These are phyloP conservation scores for Tenualosa thibaudeaui DNA, from an alignment of 2,797 vertebrate species.

Conservation along the genomic window DNA sequence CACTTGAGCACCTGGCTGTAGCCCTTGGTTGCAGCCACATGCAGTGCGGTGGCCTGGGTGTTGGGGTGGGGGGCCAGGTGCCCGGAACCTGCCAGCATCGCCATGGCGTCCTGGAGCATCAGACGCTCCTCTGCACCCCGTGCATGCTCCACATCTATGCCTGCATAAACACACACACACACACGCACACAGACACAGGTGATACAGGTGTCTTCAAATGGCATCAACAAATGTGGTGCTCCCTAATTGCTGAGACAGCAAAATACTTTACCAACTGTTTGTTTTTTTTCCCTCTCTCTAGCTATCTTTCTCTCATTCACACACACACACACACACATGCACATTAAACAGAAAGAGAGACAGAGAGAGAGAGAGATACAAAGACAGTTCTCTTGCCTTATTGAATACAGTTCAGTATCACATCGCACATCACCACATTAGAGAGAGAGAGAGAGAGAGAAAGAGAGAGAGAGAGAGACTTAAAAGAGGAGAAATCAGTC, in stretches of 20 bases:
- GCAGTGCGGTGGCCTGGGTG: constrained; percentile 80
- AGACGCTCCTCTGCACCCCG: constrained; percentile 80
- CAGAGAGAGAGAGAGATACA: too few species aligned
- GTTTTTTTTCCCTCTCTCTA: too few species aligned
- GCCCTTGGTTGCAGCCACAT: constrained; percentile 83
- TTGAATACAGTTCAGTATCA: too few species aligned
- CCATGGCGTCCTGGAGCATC: constrained; percentile 79
- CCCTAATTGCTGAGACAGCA: too few species aligned
- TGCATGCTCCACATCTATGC: constrained; percentile 80
- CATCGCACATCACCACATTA: too few species aligned
- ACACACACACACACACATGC: too few species aligned
- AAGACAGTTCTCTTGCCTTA: too few species aligned
- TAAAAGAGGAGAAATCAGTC: not conserved
- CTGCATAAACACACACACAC: constrained; percentile 54
- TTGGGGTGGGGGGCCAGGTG: constrained; percentile 77
- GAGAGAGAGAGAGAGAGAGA: not conserved
- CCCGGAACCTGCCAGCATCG: constrained; percentile 67
- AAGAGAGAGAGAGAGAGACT: not conserved
- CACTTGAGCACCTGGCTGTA: constrained; percentile 86
- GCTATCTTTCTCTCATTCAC: too few species aligned
- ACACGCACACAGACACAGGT: constrained; percentile 9
- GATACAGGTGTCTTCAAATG: too few species aligned
- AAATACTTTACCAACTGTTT: too few species aligned
- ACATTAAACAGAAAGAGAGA: too few species aligned
- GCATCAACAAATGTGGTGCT: too few species aligned